Evolutionary conservation across 2,888 invertebrate species (phyloP).

Genomic region (Dascillus cervinus): DNA sequence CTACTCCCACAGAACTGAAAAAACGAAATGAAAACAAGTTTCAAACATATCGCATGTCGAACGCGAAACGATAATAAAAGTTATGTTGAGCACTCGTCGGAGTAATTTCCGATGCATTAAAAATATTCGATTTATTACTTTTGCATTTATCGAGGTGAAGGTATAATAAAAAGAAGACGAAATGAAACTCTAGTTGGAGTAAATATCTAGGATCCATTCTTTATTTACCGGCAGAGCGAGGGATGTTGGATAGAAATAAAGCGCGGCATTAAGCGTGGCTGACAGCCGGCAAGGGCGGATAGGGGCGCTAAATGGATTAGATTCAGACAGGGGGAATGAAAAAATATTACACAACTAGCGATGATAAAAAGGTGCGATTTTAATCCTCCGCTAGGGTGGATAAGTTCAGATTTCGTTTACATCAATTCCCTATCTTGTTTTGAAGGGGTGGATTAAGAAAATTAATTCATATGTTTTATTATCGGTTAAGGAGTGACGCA

Average conservation of each 20-base stretch:
- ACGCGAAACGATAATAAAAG: no score
- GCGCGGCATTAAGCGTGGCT: slow-evolving; percentile 33
- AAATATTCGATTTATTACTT: no score
- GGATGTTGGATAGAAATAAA: slow-evolving; percentile 34
- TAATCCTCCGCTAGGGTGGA: slow-evolving; percentile 26
- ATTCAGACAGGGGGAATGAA: slow-evolving; percentile 36
- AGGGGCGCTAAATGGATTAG: slow-evolving; percentile 35
- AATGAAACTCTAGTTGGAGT: slow-evolving; percentile 8
- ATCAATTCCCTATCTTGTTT: slow-evolving; percentile 6
- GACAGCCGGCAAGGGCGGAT: slow-evolving; percentile 30
- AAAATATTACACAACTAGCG: slow-evolving; percentile 38
- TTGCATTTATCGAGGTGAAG: no score
- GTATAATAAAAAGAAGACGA: slow-evolving; percentile 6
- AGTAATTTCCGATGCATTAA: no score
- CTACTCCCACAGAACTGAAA: no score
- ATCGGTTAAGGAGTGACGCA: neutral
- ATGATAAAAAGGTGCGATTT: slow-evolving; percentile 37
- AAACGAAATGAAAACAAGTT: no score
- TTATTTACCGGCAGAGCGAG: slow-evolving; percentile 17
- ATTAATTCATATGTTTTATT: slow-evolving; percentile 9
- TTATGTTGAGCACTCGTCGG: no score
- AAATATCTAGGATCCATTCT: slow-evolving; percentile 10
- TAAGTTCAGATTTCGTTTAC: slow-evolving; percentile 15
- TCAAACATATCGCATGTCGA: no score
- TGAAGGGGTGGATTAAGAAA: slow-evolving; percentile 10